Evolutionary conservation across 53 echinoderm and acorn worm genomes (phyloP), one percentile per base, ranked within the genome.

Genomic region (Crossaster papposus): DNA sequence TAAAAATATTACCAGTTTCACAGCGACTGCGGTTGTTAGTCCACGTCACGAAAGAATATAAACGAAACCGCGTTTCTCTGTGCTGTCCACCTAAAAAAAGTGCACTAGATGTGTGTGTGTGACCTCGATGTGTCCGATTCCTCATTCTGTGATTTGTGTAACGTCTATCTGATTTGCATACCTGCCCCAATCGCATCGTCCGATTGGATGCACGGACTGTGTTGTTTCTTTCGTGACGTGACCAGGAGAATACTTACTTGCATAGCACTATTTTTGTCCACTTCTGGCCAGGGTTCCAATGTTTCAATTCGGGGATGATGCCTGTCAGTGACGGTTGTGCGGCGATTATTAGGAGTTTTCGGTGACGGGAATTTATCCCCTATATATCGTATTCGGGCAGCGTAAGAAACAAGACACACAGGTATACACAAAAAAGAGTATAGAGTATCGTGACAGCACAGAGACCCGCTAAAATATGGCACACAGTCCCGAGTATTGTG

Each of bases 21-120:
- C 51, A 77, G 71, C 31, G 32, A 71, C 15, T 33, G 33, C 75
- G 33, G 75, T 31, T 54, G 87, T 87, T 87, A 87, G 87, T 87
- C 58, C 87, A 87, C 87, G 87, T 87, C 87, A 87, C 87, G 87
- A 87, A 87, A 87, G 87, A 77, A 75, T 75, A 87, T 87, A 62
- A 36, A 87, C 33, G 77, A 75, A 87, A 77, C 65, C 64, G 76
- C 87, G 36, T 75, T 44, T 87, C 87, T 75, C 87, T 87, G 87
- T 87, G 87, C 87, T 87, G 87, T 87, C 87, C 11, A 30, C 65
- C 68, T 81, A 62, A 9, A n/a, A n/a, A n/a, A 36, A 65, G 35
- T 23, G 58, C 53, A 65, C 28, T 58, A 37, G 65, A 30, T 26
- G 58, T 11, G 62, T 24, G 28, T 11, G 68, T 26, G 28, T 68